phyloP scores from a whole-genome alignment of 2,113 vertebrate genomes.

The Charina bottae region DNA sequence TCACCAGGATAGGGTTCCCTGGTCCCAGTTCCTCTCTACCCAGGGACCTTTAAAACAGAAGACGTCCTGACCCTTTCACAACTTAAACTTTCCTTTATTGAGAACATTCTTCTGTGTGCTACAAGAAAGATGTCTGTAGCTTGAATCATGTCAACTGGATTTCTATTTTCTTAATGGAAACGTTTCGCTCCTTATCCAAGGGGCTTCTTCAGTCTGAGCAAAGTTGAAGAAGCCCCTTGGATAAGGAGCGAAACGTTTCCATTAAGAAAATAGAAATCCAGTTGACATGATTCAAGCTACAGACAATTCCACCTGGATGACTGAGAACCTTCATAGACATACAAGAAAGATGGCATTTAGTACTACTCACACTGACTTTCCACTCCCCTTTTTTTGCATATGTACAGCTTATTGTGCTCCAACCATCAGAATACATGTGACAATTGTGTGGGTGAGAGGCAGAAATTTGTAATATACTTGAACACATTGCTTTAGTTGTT shows the following conservation, averaged over 20 bases:
- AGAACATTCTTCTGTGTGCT: not conserved
- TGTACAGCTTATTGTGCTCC: not conserved
- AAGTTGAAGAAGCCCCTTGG: no score
- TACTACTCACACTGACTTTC: not conserved
- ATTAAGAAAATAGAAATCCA: no score
- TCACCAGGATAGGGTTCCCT: no score
- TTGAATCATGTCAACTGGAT: no score
- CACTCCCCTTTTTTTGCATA: not conserved
- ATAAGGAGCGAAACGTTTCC: no score
- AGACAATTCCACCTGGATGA: no score
- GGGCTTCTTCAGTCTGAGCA: no score
- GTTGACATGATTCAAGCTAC: no score
- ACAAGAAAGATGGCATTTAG: not conserved
- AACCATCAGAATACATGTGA: not conserved
- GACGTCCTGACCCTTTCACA: not conserved
- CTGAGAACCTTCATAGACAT: no score
- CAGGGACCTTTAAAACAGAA: not conserved
- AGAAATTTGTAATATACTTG: not conserved
- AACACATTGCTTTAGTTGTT: not conserved
- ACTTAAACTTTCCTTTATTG: not conserved
- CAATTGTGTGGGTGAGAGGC: not conserved
- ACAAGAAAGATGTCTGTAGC: not conserved
- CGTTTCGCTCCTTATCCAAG: no score
- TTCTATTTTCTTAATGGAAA: no score
- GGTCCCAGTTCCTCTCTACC: no score